Percentiles rank a stretch among this genome's conserved stretches.
Evolutionary conservation across 1,140 invertebrate species (phyloP).

Genomic region (Polypedilum pembai): DNA sequence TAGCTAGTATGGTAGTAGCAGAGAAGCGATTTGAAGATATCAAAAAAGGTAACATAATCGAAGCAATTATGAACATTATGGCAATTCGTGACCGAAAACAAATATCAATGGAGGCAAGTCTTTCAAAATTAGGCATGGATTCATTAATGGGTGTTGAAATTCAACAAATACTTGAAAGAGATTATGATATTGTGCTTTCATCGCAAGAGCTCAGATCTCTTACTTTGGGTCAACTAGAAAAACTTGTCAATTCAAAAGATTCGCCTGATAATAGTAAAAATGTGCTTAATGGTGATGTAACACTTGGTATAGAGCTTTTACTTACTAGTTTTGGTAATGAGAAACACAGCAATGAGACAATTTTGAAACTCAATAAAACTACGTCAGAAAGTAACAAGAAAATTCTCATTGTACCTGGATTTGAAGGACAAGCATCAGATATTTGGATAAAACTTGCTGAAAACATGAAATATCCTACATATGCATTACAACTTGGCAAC

Average conservation of each 20-base stretch:
- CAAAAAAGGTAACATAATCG: conserved; percentile 49
- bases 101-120: conserved; percentile 46
- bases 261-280: conserved; percentile 44
- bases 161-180: conserved; percentile 74
- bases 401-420: conserved; percentile 69
- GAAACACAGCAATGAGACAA: conserved; percentile 36
- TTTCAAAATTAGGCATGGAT: conserved; percentile 81
- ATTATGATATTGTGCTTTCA: conserved; percentile 69
- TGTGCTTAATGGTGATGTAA: conserved; percentile 36
- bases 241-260: conserved; percentile 53
- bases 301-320: conserved; percentile 46
- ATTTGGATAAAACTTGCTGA: conserved; percentile 38
- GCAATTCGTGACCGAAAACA: conserved; percentile 34
- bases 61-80: conserved; percentile 52
- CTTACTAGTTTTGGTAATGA: conserved; percentile 52
- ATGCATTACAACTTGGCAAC: conserved; percentile 36
- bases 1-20: conserved; percentile 50
- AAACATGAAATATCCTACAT: conserved; percentile 33
- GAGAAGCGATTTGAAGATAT: conserved; percentile 38
- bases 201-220: conserved; percentile 67
- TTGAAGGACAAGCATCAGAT: conserved; percentile 62
- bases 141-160: conserved; percentile 88
- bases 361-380: conserved; percentile 41
- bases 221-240: conserved; percentile 52
- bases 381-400: conserved; percentile 39